These are phyloP conservation scores for Ceramica pisi DNA, from an alignment of 2,888 invertebrate species.

Conservation along the genomic window DNA sequence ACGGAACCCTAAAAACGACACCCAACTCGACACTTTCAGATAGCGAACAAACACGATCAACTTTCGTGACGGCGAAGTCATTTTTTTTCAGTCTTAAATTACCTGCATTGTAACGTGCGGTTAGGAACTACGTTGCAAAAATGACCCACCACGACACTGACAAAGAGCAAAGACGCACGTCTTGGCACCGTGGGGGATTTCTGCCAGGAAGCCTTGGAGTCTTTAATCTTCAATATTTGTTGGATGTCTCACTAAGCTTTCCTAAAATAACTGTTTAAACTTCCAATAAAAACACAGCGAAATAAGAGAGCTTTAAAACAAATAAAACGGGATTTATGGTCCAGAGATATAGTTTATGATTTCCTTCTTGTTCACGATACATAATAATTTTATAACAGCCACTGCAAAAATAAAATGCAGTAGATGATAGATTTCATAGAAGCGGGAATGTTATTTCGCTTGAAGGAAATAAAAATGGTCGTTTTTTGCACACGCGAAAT, in stretches of 20 bases:
- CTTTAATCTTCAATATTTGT: slow-evolving; percentile 5
- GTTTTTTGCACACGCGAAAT: background rate
- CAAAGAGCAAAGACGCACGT: background rate
- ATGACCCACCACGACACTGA: background rate
- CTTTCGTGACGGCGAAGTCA: no score
- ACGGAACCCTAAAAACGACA: no score
- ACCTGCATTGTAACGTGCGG: no score
- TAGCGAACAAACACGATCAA: no score
- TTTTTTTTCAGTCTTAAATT: no score
- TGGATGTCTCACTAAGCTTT: slow-evolving; percentile 1
- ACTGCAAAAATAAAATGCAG: slow-evolving; percentile 19
- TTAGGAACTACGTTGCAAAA: background rate
- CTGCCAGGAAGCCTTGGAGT: background rate
- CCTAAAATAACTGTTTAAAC: slow-evolving; percentile 30
- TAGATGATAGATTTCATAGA: slow-evolving; percentile 9
- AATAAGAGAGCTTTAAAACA: slow-evolving; percentile 51
- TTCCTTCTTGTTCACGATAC: slow-evolving; percentile 52
- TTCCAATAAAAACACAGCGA: slow-evolving; percentile 18
- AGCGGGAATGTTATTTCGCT: slow-evolving; percentile 13
- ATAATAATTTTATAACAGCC: slow-evolving; percentile 37
- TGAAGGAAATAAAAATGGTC: slow-evolving; percentile 8
- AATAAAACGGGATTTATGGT: slow-evolving; percentile 42
- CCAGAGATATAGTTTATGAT: slow-evolving; percentile 45
- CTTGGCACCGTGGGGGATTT: background rate
- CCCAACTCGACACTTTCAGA: no score